Conservation (phyloP, 1,140 invertebrate genomes). For the Apis mellifera region Amel_HAv3.1 CM009935.2:11378001-11378500, state of each 20-base stretch:
- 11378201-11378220: slow-evolving; percentile 74
- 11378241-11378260: slow-evolving; percentile 59
- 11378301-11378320: slow-evolving; percentile 34
- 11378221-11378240: slow-evolving; percentile 74
- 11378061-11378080: slow-evolving; percentile 66
- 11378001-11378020: slow-evolving; percentile 51
- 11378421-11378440: slow-evolving; percentile 15
- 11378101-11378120: slow-evolving; percentile 38
- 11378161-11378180: slow-evolving; percentile 77
- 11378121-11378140: slow-evolving; percentile 42
- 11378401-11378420: slow-evolving; percentile 23
- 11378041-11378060: slow-evolving; percentile 71
- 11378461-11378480: slow-evolving; percentile 16
- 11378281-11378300: slow-evolving; percentile 47
- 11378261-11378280: slow-evolving; percentile 48
- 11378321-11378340: slow-evolving; percentile 47
- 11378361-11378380: slow-evolving; percentile 6
- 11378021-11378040: slow-evolving; percentile 64
- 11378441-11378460: slow-evolving; percentile 13
- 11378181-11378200: slow-evolving; percentile 77
- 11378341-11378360: slow-evolving; percentile 24
- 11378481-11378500: slow-evolving; percentile 13
- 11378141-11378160: slow-evolving; percentile 64
- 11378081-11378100: slow-evolving; percentile 60
- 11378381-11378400: not conserved